Conservation (phyloP, 2,888 invertebrate species). For the Leptinotarsa haldemani region DNA sequence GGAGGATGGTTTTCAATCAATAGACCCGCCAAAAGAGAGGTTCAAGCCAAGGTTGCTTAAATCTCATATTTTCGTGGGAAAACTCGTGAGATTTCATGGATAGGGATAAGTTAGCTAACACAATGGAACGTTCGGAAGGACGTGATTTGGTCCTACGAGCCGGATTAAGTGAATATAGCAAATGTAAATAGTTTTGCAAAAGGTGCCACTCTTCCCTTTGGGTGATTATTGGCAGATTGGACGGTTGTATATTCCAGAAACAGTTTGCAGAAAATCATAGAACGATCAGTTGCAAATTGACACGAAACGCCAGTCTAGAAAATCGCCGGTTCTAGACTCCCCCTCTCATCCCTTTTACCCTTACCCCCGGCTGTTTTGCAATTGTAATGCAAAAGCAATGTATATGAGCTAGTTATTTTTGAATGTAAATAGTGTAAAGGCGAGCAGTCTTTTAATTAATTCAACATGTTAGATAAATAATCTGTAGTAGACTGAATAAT, state of each 20-base stretch:
- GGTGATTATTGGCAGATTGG: background rate
- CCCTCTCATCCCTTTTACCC: background rate
- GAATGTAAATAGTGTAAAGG: conserved; percentile 68
- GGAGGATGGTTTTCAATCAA: too few relatives aligned
- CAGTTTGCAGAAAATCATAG: too few relatives aligned
- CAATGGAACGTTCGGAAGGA: too few relatives aligned
- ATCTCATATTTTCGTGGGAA: too few relatives aligned
- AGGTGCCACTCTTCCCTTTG: background rate
- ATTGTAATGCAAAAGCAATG: conserved; percentile 57
- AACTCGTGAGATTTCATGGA: too few relatives aligned
- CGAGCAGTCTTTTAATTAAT: conserved; percentile 62
- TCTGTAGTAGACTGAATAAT: conserved; percentile 66
- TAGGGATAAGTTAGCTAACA: too few relatives aligned
- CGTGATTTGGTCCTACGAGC: conserved; percentile 1
- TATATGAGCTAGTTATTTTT: conserved; percentile 60
- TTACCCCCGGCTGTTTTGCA: conserved; percentile 53
- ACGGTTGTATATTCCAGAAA: background rate
- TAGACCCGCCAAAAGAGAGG: too few relatives aligned
- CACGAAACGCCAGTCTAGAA: conserved; percentile 20
- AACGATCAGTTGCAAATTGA: background rate
- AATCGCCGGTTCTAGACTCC: conserved; percentile 41
- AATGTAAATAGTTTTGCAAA: conserved; percentile 16
- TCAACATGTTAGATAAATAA: conserved; percentile 61
- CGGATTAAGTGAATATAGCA: conserved; percentile 2
- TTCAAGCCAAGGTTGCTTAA: too few relatives aligned